Base-by-base conservation (phyloP, 2,113 vertebrate genomes). In the Chionis minor region DNA sequence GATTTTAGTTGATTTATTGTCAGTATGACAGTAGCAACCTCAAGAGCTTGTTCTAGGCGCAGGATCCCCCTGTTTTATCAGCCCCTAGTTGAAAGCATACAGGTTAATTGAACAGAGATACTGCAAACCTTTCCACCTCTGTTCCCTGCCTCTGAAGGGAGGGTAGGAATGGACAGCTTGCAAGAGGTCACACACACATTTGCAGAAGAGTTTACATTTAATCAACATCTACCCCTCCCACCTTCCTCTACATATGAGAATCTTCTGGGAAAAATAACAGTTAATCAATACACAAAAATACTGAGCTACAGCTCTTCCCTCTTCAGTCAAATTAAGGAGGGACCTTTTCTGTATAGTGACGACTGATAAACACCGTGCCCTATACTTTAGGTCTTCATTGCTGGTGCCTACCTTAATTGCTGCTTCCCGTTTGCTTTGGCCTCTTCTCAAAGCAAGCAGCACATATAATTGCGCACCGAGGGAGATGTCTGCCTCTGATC, bases 401-500 rank as follows among this genome's bases (percentile, higher is more conserved):
- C 62, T n/a, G 35, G 44, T 90, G 56, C 79, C 66, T 67, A 10
- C 90, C 62, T 91, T 94, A 92, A 86, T 88, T 83, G 81, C 85
- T 47, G 65, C 54, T 95, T 81, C 75, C 87, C 24, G 12, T 89
- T 91, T 92, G 85, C 75, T 86, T 94, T 87, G 85, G 96, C 77
- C 77, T 87, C 72, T 40, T 58, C 89, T 95, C 96, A 96, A 96
- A 95, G 92, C 71, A 92, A 79, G 73, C 72, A 95, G 86, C 77
- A 66, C 63, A n/a, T 56, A 26, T 94, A 79, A 96, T 79, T 93
- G 82, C 86, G 84, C 58, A 33, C 4, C 0, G 16, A 81, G 80
- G 58, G 88, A 96, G 95, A 96, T 79, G 93, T 73, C 96, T 94
- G 85, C 87, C 90, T 96, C 82, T 90, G 92, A 97, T 96, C 92